These are phyloP conservation scores for Dipodomys stephensi DNA, from an alignment of 2,113 vertebrate genomes.

Conservation along the genomic window DNA sequence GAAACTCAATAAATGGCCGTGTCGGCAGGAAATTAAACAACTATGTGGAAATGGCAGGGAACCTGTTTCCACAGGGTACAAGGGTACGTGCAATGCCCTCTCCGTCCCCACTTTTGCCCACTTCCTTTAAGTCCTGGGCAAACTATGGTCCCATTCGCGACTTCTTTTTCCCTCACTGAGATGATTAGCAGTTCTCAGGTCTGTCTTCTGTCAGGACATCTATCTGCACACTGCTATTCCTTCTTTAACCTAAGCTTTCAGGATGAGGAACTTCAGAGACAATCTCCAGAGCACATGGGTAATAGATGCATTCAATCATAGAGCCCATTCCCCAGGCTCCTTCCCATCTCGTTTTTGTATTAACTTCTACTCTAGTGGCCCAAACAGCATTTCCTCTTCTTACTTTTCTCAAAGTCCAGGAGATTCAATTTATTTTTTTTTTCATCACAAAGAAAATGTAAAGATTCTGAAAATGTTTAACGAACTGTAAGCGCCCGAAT, in stretches of 20 bases:
- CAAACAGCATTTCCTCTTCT: neutral
- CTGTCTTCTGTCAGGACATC: neutral
- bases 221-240: neutral
- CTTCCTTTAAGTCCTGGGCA: neutral
- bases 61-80: neutral
- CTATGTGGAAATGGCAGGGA: neutral
- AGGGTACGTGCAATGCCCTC: neutral
- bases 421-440: neutral
- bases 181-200: neutral
- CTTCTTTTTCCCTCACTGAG: constrained; percentile 21
- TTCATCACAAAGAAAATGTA: constrained; percentile 41
- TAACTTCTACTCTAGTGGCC: neutral
- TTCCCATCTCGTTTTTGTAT: neutral
- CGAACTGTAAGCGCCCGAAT: constrained; percentile 30
- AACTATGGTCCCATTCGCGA: neutral
- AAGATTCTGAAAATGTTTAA: constrained; percentile 52
- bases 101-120: neutral
- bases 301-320: neutral
- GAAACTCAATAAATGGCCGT: neutral
- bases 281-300: neutral
- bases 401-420: constrained; percentile 37
- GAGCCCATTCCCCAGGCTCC: neutral
- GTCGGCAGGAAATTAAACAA: neutral
- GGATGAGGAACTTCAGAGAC: neutral
- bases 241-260: neutral